phyloP scores from a whole-genome alignment of 37 sponge, comb jelly and placozoan species.

The Eunapius fragilis region DNA sequence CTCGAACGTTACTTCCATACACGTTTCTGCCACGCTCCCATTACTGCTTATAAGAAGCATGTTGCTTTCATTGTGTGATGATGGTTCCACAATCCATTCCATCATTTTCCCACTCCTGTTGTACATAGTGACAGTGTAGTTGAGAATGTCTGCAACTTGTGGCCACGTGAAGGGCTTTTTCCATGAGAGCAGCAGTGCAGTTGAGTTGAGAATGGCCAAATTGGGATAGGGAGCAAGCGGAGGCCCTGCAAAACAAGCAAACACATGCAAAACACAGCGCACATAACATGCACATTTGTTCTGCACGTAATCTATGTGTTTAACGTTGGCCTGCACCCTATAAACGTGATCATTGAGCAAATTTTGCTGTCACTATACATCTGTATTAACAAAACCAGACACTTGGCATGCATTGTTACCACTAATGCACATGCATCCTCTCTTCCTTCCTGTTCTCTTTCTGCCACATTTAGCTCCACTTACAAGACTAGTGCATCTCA shows the following conservation, averaged over 20 bases:
- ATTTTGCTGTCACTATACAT: neutral
- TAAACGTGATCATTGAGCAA: too few species aligned
- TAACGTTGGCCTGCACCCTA: too few species aligned
- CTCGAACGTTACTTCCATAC: neutral
- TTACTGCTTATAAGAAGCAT: neutral
- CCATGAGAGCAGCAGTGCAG: neutral
- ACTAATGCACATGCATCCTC: too few species aligned
- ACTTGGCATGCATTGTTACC: too few species aligned
- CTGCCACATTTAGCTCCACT: too few species aligned
- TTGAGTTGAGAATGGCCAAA: neutral
- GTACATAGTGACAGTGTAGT: neutral
- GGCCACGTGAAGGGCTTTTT: neutral
- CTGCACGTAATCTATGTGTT: too few species aligned
- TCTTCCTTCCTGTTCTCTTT: neutral
- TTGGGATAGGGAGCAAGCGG: neutral
- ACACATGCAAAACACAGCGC: neutral
- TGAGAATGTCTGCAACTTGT: neutral
- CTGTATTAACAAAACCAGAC: too few species aligned
- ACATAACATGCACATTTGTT: neutral
- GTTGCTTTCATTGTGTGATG: neutral
- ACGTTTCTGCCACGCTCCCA: neutral
- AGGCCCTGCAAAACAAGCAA: neutral
- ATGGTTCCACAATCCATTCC: neutral
- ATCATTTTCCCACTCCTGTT: neutral
- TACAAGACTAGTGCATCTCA: too few species aligned